Evolutionary conservation across 2,888 invertebrate genomes (phyloP), one percentile per base, ranked within the genome.

Genomic region (Acronicta aceris): DNA sequence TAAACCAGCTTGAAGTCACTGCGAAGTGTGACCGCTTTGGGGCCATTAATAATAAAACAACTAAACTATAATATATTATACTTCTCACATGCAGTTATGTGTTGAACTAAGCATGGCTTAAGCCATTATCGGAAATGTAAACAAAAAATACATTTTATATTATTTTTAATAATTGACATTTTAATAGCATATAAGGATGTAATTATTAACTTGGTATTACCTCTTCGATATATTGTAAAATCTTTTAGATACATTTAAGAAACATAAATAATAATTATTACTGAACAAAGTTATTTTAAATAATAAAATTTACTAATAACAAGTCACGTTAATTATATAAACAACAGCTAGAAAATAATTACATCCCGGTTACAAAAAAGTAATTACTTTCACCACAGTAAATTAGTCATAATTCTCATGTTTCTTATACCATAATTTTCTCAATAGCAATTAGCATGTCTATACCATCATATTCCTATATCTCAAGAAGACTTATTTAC

Each of bases 21-120:
- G 50, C 78, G 77, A 81, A 71, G 74, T 81, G 76, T 57, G 70
- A 74, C 75, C 61, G 42, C 30, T 64, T 63, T 70, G 45, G 54
- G 61, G 60, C 65, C 60, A 51, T 77, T 56, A 69, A 61, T 79
- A 74, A 78, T 77, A 74, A 77, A 81, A 76, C 79, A 89, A 88
- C 87, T 83, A 86, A 92, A 92, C 92, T 86, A 93, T 94, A 93
- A 93, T 93, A 93, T 94, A 93, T 94, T 93, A 93, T 94, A 94
- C 78, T 78, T 78, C 78, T 78, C 78, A 78, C 79, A 61, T 66
- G 56, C 75, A 69, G 65, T 71, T 75, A 64, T 68, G 62, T 65
- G 61, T 48, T 38, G 38, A 60, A 73, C 58, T 66, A 53, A 43
- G 41, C 57, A 50, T 57, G 65, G 51, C 49, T 47, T 56, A 21